phyloP scores from a whole-genome alignment of 2,888 invertebrate genomes.

The Megamerina dolium region DNA sequence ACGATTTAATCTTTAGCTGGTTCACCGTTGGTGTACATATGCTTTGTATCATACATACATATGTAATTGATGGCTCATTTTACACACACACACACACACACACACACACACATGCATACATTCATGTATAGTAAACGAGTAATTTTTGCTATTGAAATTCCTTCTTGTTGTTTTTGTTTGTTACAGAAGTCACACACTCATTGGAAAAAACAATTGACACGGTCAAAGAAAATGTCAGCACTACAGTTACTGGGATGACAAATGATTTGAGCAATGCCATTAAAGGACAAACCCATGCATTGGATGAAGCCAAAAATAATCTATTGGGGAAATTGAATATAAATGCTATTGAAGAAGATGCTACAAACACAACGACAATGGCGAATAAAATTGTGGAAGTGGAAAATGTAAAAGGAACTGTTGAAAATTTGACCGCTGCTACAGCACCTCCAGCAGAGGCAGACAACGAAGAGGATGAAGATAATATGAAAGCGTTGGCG shows the following conservation, averaged over 20 bases:
- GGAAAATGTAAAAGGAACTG: background rate
- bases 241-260: slow-evolving; percentile 35
- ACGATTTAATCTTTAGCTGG: too few relatives aligned
- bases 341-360: slow-evolving; percentile 1
- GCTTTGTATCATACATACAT: too few relatives aligned
- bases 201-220: slow-evolving; percentile 32
- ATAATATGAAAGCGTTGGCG: slow-evolving; percentile 9
- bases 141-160: too few relatives aligned
- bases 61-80: too few relatives aligned
- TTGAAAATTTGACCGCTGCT: background rate
- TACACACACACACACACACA: too few relatives aligned
- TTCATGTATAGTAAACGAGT: too few relatives aligned
- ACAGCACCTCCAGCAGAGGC: slow-evolving; percentile 1
- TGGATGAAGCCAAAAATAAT: slow-evolving; percentile 36
- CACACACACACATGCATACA: too few relatives aligned
- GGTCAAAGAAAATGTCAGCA: slow-evolving; percentile 38
- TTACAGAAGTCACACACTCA: slow-evolving; percentile 30
- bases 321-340: slow-evolving; percentile 37
- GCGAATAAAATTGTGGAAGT: background rate
- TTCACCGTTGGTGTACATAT: too few relatives aligned
- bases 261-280: slow-evolving; percentile 35
- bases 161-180: background rate
- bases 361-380: too few relatives aligned
- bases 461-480: slow-evolving; percentile 5
- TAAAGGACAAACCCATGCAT: slow-evolving; percentile 31